Conservation (phyloP, 1,140 invertebrate genomes). For the Caenorhabditis remanei region DNA sequence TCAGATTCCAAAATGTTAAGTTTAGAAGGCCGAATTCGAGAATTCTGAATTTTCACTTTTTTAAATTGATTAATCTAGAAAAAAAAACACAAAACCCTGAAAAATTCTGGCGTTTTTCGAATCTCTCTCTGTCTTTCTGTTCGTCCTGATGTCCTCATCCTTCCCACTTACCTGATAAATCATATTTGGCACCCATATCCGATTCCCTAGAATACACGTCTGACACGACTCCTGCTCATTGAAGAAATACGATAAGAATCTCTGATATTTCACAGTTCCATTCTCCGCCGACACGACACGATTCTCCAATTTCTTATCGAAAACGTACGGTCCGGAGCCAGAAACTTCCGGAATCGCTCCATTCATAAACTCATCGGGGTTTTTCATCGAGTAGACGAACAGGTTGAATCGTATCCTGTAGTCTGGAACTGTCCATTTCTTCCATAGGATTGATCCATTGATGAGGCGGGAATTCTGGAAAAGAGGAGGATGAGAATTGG, state of each 20-base stretch:
- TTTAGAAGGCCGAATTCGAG: too few relatives aligned
- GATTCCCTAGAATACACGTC: slow-evolving; percentile 75
- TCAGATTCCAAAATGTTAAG: too few relatives aligned
- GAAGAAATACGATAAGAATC: slow-evolving; percentile 69
- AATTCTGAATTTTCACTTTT: too few relatives aligned
- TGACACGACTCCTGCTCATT: slow-evolving; percentile 74
- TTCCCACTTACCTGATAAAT: slow-evolving; percentile 72
- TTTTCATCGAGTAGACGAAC: slow-evolving; percentile 75
- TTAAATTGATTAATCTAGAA: too few relatives aligned
- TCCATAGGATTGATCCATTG: slow-evolving; percentile 68
- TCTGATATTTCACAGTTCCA: slow-evolving; percentile 73
- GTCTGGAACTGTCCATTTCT: slow-evolving; percentile 74
- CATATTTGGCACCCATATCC: slow-evolving; percentile 77
- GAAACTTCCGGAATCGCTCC: slow-evolving; percentile 69
- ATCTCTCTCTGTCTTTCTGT: not conserved
- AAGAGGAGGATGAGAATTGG: not conserved
- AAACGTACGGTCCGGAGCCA: slow-evolving; percentile 72
- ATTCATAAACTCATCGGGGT: slow-evolving; percentile 74
- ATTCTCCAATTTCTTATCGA: slow-evolving; percentile 72
- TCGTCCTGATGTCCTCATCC: not conserved
- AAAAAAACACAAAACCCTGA: too few relatives aligned
- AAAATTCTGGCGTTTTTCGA: not conserved
- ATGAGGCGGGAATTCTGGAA: slow-evolving; percentile 72
- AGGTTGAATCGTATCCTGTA: slow-evolving; percentile 73
- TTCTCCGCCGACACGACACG: slow-evolving; percentile 69